Evolutionary conservation across 1,140 invertebrate species (phyloP).

Genomic region (Berghia stephanieae): DNA sequence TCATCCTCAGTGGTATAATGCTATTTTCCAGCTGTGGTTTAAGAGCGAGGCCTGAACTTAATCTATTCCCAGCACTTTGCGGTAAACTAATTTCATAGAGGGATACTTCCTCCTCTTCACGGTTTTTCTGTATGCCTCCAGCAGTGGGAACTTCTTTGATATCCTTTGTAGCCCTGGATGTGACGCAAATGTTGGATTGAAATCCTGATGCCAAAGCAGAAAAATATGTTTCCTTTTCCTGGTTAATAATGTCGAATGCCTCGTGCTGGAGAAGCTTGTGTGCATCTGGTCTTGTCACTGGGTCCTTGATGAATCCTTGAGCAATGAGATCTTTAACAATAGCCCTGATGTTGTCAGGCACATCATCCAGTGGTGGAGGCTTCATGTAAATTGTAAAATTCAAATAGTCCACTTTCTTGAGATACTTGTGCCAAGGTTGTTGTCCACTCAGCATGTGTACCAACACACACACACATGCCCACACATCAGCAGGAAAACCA

Average conservation of each 20-base stretch:
- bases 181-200: too few species aligned
- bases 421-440: slow-evolving; percentile 55
- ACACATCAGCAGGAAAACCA: slow-evolving; percentile 56
- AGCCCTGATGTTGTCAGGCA: slow-evolving; percentile 45
- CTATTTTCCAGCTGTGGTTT: too few species aligned
- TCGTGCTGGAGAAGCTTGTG: slow-evolving; percentile 43
- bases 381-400: slow-evolving; percentile 56
- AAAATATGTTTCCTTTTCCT: too few species aligned
- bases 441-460: slow-evolving; percentile 57
- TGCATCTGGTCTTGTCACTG: slow-evolving; percentile 42
- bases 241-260: slow-evolving; percentile 52
- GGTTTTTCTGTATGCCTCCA: too few species aligned
- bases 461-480: slow-evolving; percentile 56
- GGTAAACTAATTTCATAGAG: too few species aligned
- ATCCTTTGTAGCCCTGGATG: too few species aligned
- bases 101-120: too few species aligned
- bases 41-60: too few species aligned
- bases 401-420: slow-evolving; percentile 37
- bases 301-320: slow-evolving; percentile 43
- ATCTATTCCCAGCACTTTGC: too few species aligned
- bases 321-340: slow-evolving; percentile 45
- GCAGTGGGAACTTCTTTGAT: too few species aligned
- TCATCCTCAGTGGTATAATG: too few species aligned
- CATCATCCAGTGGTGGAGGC: slow-evolving; percentile 53
- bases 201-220: too few species aligned